Evolutionary conservation across 2,797 vertebrate species (phyloP), one percentile per base, ranked within the genome.

Genomic region (Brachyalestes nurse): DNA sequence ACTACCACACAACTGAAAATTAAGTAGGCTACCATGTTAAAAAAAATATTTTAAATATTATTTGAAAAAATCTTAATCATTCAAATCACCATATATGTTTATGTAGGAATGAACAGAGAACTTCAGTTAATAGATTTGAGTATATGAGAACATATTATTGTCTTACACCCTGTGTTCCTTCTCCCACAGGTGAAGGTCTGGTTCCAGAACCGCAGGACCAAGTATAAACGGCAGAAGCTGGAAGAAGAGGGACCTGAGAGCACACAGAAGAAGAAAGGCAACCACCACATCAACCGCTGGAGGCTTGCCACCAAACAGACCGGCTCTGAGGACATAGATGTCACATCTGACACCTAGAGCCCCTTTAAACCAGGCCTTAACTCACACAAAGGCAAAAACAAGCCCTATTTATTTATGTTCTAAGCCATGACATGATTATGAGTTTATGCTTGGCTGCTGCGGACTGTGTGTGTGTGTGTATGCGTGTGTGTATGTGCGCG

Each of bases 281-380:
- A 96, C 82, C 98, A 99, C 78, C 97, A 99, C 91, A 99, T 99
- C 92, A 98, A 97, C 94, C 95, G 98, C 90, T 99, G 98, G 98
- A 96, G 97, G 81, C 90, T 99, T 0, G 97, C 97, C 94, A 99
- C 97, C 89, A 99, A 99, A 91, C 98, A 99, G 91, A 85, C 94
- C 86, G 95, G 92, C 53, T 96, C 95, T 3, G 97, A 99, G 91
- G 97, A 99, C 94, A 97, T 99, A 79, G 97, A 99, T 75, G 98
- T 99, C 89, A 99, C 96, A 77, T 99, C 98, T 65, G 98, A 97
- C 87, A 96, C 98, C 94, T 99, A 94, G 93, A 69, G 16, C 51
- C 71, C 61, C 40, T 79, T 79, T 40, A 71, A 75, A 80, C 77
- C 47, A 40, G 70, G 49, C 81, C 78, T 62, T 64, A 61, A 66